phyloP scores from a whole-genome alignment of 2,113 vertebrate genomes.

The Parus major region DNA sequence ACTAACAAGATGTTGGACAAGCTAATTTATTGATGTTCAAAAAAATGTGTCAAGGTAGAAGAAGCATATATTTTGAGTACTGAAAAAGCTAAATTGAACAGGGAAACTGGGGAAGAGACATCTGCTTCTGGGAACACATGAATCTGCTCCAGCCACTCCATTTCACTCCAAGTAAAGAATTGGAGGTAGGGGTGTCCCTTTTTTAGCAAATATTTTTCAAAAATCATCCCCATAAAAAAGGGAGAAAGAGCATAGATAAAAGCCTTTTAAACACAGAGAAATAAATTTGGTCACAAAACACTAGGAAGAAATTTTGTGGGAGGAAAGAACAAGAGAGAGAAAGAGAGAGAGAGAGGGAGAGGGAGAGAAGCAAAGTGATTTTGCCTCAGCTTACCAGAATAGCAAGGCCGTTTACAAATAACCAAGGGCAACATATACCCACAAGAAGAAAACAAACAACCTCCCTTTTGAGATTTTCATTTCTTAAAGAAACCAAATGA shows the following conservation, averaged over 20 bases:
- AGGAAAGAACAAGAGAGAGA: neutral
- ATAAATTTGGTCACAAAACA: neutral
- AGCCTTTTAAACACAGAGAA: neutral
- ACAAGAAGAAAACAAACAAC: neutral
- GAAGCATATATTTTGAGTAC: neutral
- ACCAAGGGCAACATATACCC: neutral
- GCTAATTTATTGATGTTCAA: neutral
- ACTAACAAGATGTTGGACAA: neutral
- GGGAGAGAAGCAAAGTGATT: neutral
- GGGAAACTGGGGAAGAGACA: neutral
- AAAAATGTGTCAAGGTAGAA: neutral
- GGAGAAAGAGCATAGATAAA: neutral
- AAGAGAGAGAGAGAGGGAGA: too few relatives aligned
- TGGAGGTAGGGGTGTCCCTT: accelerated
- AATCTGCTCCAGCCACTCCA: neutral
- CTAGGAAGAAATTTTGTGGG: neutral
- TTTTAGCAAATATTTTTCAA: neutral
- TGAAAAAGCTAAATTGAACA: neutral
- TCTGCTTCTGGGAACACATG: neutral
- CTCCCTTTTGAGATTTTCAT: neutral
- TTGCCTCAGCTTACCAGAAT: neutral
- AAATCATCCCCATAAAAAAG: neutral
- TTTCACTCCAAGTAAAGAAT: neutral
- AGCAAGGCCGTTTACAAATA: neutral
- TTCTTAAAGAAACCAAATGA: neutral